phyloP scores from a whole-genome alignment of 2,888 invertebrate species.

The Meganola albula region DNA sequence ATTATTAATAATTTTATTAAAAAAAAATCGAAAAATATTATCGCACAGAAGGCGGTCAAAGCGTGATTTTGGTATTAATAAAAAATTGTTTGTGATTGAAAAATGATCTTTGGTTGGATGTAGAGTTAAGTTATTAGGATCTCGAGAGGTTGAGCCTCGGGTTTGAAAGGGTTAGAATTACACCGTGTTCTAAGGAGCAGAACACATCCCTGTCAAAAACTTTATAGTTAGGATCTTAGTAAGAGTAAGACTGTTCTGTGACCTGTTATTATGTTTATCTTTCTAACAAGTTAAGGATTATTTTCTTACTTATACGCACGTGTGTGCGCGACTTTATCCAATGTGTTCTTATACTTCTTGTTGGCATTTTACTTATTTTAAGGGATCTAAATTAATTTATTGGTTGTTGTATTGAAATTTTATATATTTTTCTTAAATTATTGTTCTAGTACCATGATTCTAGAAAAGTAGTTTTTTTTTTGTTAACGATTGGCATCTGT shows the following conservation, averaged over 20 bases:
- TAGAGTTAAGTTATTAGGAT: conserved; percentile 66
- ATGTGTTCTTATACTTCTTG: conserved; percentile 78
- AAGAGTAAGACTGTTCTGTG: conserved; percentile 79
- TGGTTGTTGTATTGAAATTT: conserved; percentile 76
- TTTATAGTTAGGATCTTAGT: conserved; percentile 75
- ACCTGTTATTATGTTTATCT: conserved; percentile 77
- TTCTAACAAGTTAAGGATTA: conserved; percentile 64
- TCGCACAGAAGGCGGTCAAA: conserved; percentile 52
- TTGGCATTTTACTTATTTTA: conserved; percentile 78
- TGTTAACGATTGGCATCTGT: conserved; percentile 63
- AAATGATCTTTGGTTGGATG: conserved; percentile 57
- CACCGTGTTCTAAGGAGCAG: conserved; percentile 75
- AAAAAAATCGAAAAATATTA: conserved; percentile 28
- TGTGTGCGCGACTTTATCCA: conserved; percentile 53
- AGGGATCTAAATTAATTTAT: conserved; percentile 77
- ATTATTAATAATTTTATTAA: conserved; percentile 56
- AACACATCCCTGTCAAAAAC: conserved; percentile 75
- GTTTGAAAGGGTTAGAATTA: conserved; percentile 55
- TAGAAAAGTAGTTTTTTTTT: conserved; percentile 47
- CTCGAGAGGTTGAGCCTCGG: conserved; percentile 49
- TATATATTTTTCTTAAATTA: conserved; percentile 70
- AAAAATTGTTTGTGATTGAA: conserved; percentile 62
- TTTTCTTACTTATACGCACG: conserved; percentile 38
- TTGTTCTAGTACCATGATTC: conserved; percentile 57
- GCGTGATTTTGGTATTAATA: conserved; percentile 55